These are phyloP conservation scores for Abrostola tripartita DNA, from an alignment of 2,888 invertebrate species.

Conservation along the genomic window DNA sequence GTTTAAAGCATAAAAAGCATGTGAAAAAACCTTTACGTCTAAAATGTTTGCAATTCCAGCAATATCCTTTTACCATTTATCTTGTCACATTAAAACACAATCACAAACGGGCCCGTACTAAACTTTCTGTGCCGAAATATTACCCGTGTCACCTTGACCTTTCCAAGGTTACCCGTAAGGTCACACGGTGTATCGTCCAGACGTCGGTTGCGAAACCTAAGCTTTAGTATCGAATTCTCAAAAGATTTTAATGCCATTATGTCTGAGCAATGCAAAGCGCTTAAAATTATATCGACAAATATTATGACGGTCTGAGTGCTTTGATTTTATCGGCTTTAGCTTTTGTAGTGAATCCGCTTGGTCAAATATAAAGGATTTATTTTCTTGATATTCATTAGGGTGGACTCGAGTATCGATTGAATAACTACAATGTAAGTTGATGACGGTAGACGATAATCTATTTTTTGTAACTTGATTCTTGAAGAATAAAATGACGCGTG, in stretches of 20 bases:
- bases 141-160: slow-evolving; percentile 52
- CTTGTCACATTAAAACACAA: neutral
- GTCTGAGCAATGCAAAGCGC: neutral
- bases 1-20: too few species aligned
- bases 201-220: slow-evolving; percentile 16
- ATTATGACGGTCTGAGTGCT: neutral
- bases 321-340: neutral
- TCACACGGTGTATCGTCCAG: slow-evolving; percentile 30
- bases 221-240: slow-evolving; percentile 29
- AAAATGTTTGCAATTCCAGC: too few species aligned
- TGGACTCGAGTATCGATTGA: too few species aligned
- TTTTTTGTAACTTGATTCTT: too few species aligned
- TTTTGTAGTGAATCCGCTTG: neutral
- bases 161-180: slow-evolving; percentile 40
- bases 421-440: too few species aligned
- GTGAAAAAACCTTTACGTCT: too few species aligned
- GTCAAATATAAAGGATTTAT: too few species aligned
- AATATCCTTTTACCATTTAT: too few species aligned
- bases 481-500: too few species aligned
- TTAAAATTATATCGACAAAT: slow-evolving; percentile 11
- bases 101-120: neutral
- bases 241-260: slow-evolving; percentile 22
- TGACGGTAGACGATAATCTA: too few species aligned
- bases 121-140: slow-evolving; percentile 29
- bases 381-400: too few species aligned